A percentile compares a stretch with the other conserved stretches of the same genome.
Conservation (phyloP, 2,888 invertebrate genomes). For the Mesopsocus fuscifrons region DNA sequence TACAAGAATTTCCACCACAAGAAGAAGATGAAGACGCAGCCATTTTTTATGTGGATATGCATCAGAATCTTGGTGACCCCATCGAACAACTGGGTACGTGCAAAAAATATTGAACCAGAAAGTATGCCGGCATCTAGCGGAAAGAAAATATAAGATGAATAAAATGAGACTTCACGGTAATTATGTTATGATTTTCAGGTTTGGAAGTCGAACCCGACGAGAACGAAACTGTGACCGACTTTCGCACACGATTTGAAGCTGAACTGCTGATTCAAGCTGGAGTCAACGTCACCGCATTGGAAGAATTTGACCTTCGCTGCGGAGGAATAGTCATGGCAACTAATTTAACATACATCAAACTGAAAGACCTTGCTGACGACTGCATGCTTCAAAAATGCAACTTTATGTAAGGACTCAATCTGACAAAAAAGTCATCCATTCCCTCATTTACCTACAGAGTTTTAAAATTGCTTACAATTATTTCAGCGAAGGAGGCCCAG, state of each 20-base stretch:
- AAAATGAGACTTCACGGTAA: no score
- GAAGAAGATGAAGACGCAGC: slow-evolving; percentile 27
- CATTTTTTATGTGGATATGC: slow-evolving; percentile 46
- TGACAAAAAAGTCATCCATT: no score
- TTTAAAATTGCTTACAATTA: no score
- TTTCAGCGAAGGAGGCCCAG: slow-evolving; percentile 48
- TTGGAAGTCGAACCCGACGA: slow-evolving; percentile 55
- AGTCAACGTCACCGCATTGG: slow-evolving; percentile 52
- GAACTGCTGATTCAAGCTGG: slow-evolving; percentile 41
- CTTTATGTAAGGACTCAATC: slow-evolving; percentile 39
- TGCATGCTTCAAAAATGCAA: slow-evolving; percentile 62
- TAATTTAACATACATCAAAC: slow-evolving; percentile 39
- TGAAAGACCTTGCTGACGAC: slow-evolving; percentile 41
- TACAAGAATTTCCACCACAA: slow-evolving; percentile 1
- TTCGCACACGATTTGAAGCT: slow-evolving; percentile 48
- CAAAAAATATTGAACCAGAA: not conserved
- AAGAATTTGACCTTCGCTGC: slow-evolving; percentile 53
- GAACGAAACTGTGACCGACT: slow-evolving; percentile 53
- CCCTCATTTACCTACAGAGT: no score
- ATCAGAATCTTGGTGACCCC: slow-evolving; percentile 53
- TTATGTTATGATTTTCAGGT: slow-evolving; percentile 14
- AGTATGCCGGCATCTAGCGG: not conserved
- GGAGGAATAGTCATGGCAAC: slow-evolving; percentile 49
- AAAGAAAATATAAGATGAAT: no score
- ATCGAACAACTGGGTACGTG: slow-evolving; percentile 44